phyloP scores from a whole-genome alignment of 2,797 vertebrate genomes.

The Notolabrus celidotus region DNA sequence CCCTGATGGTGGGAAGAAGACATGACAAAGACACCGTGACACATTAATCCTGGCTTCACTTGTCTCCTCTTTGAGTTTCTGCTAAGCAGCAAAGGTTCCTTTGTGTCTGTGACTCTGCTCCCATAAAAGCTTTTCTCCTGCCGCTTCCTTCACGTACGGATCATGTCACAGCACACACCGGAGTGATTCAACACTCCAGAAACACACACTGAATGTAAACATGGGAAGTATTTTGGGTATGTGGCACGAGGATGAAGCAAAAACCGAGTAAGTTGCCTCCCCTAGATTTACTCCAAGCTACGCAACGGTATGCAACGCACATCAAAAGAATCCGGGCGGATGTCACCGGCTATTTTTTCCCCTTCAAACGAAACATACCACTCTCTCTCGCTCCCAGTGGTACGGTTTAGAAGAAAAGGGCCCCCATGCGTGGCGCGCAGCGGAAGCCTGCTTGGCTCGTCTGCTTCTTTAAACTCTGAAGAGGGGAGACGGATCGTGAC shows the following conservation, averaged over 20 bases:
- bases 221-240: conserved; percentile 15
- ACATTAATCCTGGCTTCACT: background rate
- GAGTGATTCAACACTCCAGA: background rate
- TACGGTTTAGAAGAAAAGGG: conserved; percentile 30
- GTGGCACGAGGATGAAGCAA: conserved; percentile 1
- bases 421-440: conserved; percentile 18
- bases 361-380: conserved; percentile 59
- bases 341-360: conserved; percentile 63
- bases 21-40: background rate
- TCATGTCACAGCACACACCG: conserved; percentile 3
- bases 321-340: conserved; percentile 50
- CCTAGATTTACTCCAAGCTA: conserved; percentile 22
- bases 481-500: conserved; percentile 46
- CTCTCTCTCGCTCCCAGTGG: conserved; percentile 24
- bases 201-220: conserved; percentile 16
- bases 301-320: conserved; percentile 45
- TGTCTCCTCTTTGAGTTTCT: background rate
- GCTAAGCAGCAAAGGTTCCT: background rate
- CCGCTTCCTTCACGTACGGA: background rate
- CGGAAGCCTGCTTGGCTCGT: conserved; percentile 37
- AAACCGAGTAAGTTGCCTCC: conserved; percentile 30
- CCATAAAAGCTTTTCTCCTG: background rate
- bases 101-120: background rate
- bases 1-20: background rate
- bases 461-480: conserved; percentile 40